A percentile compares a stretch with the other conserved stretches of the same genome.
phyloP scores from a whole-genome alignment of 2,113 vertebrate genomes.

The Carassius auratus region DNA sequence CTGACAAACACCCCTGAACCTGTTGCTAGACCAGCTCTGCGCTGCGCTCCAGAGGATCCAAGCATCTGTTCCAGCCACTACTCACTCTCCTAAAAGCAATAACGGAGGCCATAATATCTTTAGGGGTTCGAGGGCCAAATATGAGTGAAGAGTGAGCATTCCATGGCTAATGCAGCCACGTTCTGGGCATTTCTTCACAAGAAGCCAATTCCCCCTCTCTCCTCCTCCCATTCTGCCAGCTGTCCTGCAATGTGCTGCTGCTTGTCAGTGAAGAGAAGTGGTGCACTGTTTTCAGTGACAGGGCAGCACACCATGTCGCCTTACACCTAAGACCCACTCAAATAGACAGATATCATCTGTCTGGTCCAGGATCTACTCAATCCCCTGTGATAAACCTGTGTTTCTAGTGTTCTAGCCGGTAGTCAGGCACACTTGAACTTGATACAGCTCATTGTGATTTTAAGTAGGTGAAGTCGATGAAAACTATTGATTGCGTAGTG shows the following conservation, averaged over 20 bases:
- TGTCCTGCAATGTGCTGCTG: conserved; percentile 90
- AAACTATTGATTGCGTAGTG: not conserved
- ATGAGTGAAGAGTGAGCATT: conserved; percentile 65
- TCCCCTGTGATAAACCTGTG: conserved; percentile 30
- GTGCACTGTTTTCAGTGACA: conserved; percentile 60
- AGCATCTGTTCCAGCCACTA: conserved; percentile 73
- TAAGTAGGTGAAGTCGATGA: not conserved
- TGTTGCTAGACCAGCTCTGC: conserved; percentile 3
- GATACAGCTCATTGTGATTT: conserved; percentile 3
- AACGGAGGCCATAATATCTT: conserved; percentile 63
- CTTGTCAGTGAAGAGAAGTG: conserved; percentile 82
- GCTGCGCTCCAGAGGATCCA: not conserved
- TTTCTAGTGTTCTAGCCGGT: not conserved
- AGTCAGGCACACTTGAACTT: conserved; percentile 19
- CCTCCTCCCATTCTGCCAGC: conserved; percentile 74
- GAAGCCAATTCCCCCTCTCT: conserved; percentile 63
- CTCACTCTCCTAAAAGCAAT: conserved; percentile 55
- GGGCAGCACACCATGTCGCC: conserved; percentile 28
- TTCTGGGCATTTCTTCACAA: conserved; percentile 74
- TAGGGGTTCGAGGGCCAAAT: conserved; percentile 57
- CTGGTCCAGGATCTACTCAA: conserved; percentile 34
- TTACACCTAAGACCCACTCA: conserved; percentile 43
- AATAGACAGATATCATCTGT: conserved; percentile 44
- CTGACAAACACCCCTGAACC: conserved; percentile 23
- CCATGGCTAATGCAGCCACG: conserved; percentile 65